These are phyloP conservation scores for Percopsis omiscomaycus DNA, from an alignment of 2,797 vertebrate genomes.

Conservation along the genomic window DNA sequence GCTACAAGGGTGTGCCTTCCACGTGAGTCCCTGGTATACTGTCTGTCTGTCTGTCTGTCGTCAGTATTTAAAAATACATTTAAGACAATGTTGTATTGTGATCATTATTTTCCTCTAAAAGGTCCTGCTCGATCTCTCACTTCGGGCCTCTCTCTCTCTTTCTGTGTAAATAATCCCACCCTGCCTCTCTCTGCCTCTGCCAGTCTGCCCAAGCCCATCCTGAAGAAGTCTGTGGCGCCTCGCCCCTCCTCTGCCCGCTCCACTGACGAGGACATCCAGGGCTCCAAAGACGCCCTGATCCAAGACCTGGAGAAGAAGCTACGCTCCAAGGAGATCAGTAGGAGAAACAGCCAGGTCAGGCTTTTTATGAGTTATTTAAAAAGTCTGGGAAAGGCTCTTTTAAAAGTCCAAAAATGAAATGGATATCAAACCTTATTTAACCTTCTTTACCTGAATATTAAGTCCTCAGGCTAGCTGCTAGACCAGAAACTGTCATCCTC, in stretches of 20 bases:
- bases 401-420: no score
- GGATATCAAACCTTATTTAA: no score
- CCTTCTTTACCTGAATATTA: no score
- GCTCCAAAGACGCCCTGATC: slow-evolving; percentile 94
- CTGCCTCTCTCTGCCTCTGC: neutral
- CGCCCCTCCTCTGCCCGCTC: slow-evolving; percentile 78
- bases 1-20: slow-evolving; percentile 63
- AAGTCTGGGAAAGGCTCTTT: no score
- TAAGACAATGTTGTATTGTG: no score
- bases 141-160: neutral
- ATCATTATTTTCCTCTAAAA: no score
- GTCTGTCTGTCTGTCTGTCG: no score
- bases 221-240: slow-evolving; percentile 79
- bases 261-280: slow-evolving; percentile 91
- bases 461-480: no score
- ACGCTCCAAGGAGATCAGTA: slow-evolving; percentile 85
- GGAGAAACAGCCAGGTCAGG: slow-evolving; percentile 85
- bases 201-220: slow-evolving; percentile 85
- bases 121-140: no score
- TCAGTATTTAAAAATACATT: no score
- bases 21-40: slow-evolving; percentile 60
- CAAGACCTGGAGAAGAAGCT: slow-evolving; percentile 96
- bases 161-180: slow-evolving; percentile 61
- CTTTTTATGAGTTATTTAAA: neutral
- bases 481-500: no score